Conservation (phyloP, 2,113 vertebrate genomes). For the Orycteropus afer region DNA sequence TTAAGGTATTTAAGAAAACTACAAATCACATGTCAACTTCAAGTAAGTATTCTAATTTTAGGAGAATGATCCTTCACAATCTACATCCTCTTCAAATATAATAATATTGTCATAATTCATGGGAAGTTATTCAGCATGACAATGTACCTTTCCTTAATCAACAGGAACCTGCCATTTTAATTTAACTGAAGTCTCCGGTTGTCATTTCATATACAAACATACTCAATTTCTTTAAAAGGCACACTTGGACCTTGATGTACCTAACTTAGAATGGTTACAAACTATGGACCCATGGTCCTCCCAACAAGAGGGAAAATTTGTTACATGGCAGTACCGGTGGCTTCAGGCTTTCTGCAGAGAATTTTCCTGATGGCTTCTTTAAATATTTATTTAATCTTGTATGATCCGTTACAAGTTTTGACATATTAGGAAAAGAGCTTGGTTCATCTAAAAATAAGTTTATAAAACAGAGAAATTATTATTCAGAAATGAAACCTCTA, state of each 20-base stretch:
- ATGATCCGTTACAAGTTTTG: background rate
- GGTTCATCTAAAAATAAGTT: constrained; percentile 34
- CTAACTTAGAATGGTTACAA: background rate
- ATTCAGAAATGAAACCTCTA: constrained; percentile 27
- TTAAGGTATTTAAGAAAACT: background rate
- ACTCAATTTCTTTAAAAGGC: background rate
- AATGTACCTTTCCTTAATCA: background rate
- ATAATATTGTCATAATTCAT: background rate
- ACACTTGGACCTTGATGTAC: background rate
- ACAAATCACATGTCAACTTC: background rate
- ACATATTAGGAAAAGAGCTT: background rate
- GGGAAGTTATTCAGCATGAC: background rate
- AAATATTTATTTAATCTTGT: constrained; percentile 44
- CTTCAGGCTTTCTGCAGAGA: background rate
- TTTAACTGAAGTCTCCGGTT: background rate
- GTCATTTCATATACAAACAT: background rate
- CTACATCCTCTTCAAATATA: background rate
- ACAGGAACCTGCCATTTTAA: background rate
- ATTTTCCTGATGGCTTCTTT: background rate
- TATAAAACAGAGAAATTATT: constrained; percentile 18
- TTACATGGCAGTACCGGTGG: background rate
- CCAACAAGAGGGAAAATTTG: background rate
- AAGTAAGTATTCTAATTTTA: constrained; percentile 12
- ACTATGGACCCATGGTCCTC: background rate
- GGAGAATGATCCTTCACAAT: background rate